Evolutionary conservation across 2,888 invertebrate species (phyloP).

Genomic region (Mesorhabditis belari): DNA sequence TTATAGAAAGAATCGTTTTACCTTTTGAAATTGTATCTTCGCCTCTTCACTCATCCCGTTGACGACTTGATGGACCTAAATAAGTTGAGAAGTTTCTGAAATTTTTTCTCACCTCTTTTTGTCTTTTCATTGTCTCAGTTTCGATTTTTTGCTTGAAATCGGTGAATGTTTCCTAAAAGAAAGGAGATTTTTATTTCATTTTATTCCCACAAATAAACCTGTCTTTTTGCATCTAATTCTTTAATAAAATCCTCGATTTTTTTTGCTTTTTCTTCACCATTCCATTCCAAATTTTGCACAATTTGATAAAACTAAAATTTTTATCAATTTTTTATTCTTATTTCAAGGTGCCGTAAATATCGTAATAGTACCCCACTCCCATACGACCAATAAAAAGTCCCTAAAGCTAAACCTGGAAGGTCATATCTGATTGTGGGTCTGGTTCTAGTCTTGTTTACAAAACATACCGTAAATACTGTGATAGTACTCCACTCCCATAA

Average conservation of each 20-base stretch:
- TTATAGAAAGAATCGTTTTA: too few relatives aligned
- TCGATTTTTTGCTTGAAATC: not conserved
- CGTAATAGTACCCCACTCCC: too few relatives aligned
- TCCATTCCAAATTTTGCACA: constrained; percentile 31
- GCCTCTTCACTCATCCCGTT: constrained; percentile 27
- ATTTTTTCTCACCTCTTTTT: not conserved
- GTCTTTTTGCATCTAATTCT: constrained; percentile 19
- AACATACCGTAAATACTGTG: not conserved
- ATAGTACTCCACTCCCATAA: too few relatives aligned
- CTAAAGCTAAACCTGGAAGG: too few relatives aligned
- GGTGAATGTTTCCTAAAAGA: not conserved
- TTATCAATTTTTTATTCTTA: too few relatives aligned
- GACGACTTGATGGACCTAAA: constrained; percentile 24
- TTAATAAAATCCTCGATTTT: constrained; percentile 29
- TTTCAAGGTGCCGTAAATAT: too few relatives aligned
- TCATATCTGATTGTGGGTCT: not conserved
- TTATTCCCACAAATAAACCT: constrained; percentile 7
- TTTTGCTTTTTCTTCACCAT: constrained; percentile 22
- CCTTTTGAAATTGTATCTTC: constrained; percentile 30
- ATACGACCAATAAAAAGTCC: too few relatives aligned
- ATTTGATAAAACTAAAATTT: constrained; percentile 34
- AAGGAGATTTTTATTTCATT: not conserved
- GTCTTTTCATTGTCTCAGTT: not conserved
- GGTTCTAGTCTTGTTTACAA: not conserved
- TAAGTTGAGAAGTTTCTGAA: not conserved